phyloP scores from a whole-genome alignment of 1,140 invertebrate species.

The Metopolophium dirhodum region DNA sequence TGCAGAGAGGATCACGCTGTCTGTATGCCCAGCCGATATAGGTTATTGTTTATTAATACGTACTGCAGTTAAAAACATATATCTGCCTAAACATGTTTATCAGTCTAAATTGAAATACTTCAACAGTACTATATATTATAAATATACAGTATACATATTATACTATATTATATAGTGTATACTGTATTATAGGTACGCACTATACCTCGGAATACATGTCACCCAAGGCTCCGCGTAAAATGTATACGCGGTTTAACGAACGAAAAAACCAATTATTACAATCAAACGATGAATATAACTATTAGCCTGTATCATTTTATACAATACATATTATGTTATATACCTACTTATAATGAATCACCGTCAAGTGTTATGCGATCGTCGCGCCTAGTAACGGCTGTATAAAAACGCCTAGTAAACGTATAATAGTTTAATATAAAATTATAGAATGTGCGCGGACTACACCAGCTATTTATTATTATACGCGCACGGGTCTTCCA shows the following conservation, averaged over 20 bases:
- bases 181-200: too few species aligned
- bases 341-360: not conserved
- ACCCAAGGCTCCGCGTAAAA: too few species aligned
- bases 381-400: not conserved
- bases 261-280: not conserved
- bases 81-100: not conserved
- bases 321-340: not conserved
- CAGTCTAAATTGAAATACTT: not conserved
- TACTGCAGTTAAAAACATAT: too few species aligned
- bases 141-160: not conserved
- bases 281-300: not conserved
- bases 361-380: not conserved
- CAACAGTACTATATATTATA: not conserved
- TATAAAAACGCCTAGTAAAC: not conserved
- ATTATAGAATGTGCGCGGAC: not conserved
- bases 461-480: not conserved
- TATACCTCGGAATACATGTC: too few species aligned
- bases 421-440: not conserved
- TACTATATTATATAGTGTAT: not conserved
- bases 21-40: not conserved
- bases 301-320: not conserved
- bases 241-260: not conserved
- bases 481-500: not conserved
- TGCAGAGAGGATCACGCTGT: not conserved
- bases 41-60: not conserved